These are phyloP conservation scores for Erethizon dorsatum DNA, from an alignment of 2,797 vertebrate species.

Conservation along the genomic window DNA sequence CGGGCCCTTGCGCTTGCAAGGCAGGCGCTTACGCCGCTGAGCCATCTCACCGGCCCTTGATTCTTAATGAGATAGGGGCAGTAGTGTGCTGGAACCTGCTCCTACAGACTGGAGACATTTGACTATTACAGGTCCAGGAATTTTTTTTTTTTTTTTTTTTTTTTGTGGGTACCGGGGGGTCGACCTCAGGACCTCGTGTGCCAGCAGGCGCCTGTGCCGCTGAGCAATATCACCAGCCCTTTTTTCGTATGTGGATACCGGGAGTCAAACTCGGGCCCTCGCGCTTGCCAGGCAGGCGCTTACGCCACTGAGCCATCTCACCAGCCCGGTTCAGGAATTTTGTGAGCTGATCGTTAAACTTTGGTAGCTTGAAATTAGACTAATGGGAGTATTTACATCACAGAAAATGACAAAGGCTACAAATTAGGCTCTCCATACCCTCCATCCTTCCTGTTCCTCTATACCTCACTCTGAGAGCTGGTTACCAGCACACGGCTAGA, in stretches of 20 bases:
- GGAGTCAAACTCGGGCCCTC: no score
- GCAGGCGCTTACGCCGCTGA: no score
- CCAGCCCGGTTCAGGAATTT: constrained; percentile 18
- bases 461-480: background rate
- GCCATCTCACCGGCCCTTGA: no score
- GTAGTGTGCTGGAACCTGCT: background rate
- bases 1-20: no score
- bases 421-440: background rate
- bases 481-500: background rate
- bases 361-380: constrained; percentile 30
- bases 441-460: no score
- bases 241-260: no score
- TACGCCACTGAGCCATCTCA: no score
- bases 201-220: no score
- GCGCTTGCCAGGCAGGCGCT: no score
- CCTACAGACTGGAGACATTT: constrained; percentile 10
- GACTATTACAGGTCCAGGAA: constrained; percentile 18
- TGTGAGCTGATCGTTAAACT: background rate
- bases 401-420: background rate
- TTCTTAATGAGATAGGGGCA: background rate
- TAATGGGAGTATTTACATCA: background rate
- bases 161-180: no score
- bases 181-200: no score
- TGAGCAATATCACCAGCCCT: no score
- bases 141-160: constrained; percentile 1